Conservation (phyloP, 2,888 invertebrate species). For the Psylliodes chrysocephalus region DNA sequence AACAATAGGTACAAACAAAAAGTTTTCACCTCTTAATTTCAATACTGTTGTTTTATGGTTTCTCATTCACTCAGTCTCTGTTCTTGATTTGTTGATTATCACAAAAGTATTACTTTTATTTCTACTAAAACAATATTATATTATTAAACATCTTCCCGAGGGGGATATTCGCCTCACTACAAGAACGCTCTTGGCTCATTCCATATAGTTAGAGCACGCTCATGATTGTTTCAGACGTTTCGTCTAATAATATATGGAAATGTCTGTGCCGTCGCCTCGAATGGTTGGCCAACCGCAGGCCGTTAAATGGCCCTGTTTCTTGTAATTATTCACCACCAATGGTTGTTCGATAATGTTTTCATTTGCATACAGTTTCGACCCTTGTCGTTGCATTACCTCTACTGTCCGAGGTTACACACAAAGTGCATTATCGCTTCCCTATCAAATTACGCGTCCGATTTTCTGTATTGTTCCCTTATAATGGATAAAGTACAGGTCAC, state of each 20-base stretch:
- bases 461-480: neutral
- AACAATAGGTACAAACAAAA: no score
- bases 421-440: constrained; percentile 11
- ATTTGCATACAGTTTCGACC: constrained; percentile 19
- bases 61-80: no score
- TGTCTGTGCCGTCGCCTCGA: constrained; percentile 13
- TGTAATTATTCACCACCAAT: constrained; percentile 25
- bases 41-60: no score
- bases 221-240: neutral
- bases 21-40: no score
- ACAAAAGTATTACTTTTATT: no score
- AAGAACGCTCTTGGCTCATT: no score
- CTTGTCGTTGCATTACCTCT: constrained; percentile 1
- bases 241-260: constrained; percentile 18
- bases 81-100: no score
- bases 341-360: constrained; percentile 23
- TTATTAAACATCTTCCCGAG: no score
- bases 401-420: neutral
- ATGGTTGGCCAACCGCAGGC: constrained; percentile 11
- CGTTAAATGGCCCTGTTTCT: constrained; percentile 18
- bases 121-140: no score
- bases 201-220: neutral
- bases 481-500: neutral
- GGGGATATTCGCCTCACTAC: no score
- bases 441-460: neutral